phyloP scores from a whole-genome alignment of 2,113 vertebrate species.

The Rutilus rutilus region DNA sequence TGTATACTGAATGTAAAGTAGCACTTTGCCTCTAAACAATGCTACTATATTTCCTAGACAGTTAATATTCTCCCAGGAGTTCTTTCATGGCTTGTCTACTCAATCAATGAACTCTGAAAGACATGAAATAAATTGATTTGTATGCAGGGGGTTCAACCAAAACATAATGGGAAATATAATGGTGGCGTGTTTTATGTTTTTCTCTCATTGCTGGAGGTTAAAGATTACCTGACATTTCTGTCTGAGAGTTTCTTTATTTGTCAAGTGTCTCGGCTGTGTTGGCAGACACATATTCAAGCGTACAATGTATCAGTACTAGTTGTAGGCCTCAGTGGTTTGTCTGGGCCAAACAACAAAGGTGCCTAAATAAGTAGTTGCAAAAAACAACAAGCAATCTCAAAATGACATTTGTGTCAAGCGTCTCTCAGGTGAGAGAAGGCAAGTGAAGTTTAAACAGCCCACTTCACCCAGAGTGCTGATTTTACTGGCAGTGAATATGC shows the following conservation, averaged over 20 bases:
- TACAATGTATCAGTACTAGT: constrained; percentile 11
- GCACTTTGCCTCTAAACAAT: constrained; percentile 52
- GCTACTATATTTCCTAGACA: constrained; percentile 39
- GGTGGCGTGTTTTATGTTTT: constrained; percentile 37
- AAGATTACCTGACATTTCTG: constrained; percentile 42
- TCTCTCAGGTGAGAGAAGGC: constrained; percentile 41
- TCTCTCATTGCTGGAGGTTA: background rate
- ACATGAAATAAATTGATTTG: constrained; percentile 55
- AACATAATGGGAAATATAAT: constrained; percentile 51
- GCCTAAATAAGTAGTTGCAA: constrained; percentile 40
- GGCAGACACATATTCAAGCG: background rate
- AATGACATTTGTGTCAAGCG: constrained; percentile 47
- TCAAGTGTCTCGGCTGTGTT: constrained; percentile 6
- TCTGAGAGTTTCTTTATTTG: constrained; percentile 27
- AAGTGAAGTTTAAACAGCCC: constrained; percentile 48
- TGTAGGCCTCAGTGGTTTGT: background rate
- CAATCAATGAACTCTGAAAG: constrained; percentile 45
- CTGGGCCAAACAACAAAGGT: constrained; percentile 25
- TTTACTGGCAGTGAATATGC: constrained; percentile 19
- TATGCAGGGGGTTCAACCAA: constrained; percentile 25
- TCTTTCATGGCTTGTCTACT: constrained; percentile 46
- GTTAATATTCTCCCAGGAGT: constrained; percentile 53
- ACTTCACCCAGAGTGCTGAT: constrained; percentile 36
- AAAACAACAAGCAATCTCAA: constrained; percentile 49
- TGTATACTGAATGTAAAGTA: constrained; percentile 27